phyloP scores from a whole-genome alignment of 2,888 invertebrate genomes.

The Ophion slaviceki region DNA sequence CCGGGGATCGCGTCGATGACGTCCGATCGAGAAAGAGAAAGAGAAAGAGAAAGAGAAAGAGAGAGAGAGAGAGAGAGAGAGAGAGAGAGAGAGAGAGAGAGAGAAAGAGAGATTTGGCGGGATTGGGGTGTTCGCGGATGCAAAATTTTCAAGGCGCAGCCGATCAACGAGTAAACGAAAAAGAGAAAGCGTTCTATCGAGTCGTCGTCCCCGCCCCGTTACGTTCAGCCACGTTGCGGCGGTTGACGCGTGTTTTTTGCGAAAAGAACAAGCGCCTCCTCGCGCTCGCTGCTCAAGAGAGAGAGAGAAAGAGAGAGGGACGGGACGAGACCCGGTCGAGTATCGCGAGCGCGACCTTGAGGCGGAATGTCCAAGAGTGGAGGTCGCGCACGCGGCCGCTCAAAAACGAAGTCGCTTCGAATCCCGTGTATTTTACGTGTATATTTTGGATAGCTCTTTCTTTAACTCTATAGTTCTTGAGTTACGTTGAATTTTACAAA shows the following conservation, averaged over 20 bases:
- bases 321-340: neutral
- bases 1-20: slow-evolving; percentile 62
- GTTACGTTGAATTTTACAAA: no score
- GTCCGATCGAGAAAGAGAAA: neutral
- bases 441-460: neutral
- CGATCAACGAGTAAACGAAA: neutral
- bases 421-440: neutral
- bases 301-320: neutral
- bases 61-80: neutral
- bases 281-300: neutral
- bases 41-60: neutral
- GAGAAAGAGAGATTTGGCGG: neutral
- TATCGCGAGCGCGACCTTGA: neutral
- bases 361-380: neutral
- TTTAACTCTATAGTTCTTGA: no score
- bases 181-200: neutral
- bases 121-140: neutral
- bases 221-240: neutral
- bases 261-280: no score
- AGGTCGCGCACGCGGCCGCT: neutral
- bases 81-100: neutral
- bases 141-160: neutral
- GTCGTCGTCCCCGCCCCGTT: no score
- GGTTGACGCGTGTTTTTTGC: no score
- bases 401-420: neutral